These are phyloP conservation scores for Drosophila borealis DNA, from an alignment of 2,888 invertebrate species.

Conservation along the genomic window DNA sequence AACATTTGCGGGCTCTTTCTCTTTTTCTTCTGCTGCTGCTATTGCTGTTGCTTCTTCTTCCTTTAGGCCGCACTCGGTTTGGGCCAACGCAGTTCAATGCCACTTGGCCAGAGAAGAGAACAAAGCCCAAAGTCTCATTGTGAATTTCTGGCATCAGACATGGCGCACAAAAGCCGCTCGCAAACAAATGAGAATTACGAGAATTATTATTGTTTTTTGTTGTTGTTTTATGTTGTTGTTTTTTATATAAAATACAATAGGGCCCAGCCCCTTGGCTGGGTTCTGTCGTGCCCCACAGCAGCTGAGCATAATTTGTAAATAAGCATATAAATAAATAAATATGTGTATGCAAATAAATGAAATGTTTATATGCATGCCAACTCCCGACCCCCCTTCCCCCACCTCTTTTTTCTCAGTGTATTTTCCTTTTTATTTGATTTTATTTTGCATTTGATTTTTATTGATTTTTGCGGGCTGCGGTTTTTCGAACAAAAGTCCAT, in stretches of 20 bases:
- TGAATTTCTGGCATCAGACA: constrained; percentile 56
- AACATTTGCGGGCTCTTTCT: constrained; percentile 21
- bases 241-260: constrained; percentile 33
- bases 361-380: constrained; percentile 8
- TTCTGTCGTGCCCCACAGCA: constrained; percentile 2
- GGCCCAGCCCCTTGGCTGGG: constrained; percentile 1
- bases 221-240: background rate
- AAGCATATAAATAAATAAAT: constrained; percentile 60
- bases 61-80: constrained; percentile 21
- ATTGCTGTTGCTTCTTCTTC: background rate
- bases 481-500: constrained; percentile 75
- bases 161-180: constrained; percentile 59
- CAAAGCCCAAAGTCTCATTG: constrained; percentile 58
- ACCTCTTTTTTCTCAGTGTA: constrained; percentile 8
- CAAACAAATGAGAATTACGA: constrained; percentile 64
- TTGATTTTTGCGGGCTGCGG: constrained; percentile 35
- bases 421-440: constrained; percentile 24
- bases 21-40: constrained; percentile 17
- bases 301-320: constrained; percentile 53
- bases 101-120: constrained; percentile 42
- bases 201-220: constrained; percentile 28
- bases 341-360: constrained; percentile 49
- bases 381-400: background rate
- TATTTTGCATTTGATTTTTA: constrained; percentile 39
- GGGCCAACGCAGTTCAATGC: constrained; percentile 72